Base-by-base conservation (phyloP, 2,113 vertebrate species). In the Eudorcas thomsonii region DNA sequence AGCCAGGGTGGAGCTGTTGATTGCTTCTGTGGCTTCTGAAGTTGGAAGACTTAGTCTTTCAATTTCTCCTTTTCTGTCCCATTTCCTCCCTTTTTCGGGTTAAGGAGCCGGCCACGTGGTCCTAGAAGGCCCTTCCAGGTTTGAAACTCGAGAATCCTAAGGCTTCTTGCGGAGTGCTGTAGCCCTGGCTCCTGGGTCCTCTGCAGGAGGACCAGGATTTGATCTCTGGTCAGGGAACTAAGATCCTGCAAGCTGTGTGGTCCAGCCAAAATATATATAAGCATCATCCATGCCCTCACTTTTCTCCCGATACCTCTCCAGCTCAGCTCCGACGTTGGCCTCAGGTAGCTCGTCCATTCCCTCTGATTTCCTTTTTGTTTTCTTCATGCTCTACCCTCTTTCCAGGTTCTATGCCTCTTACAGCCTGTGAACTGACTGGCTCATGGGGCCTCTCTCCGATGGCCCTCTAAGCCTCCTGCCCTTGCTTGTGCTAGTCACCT, bases 61-160 rank as follows among this genome's bases (percentile, higher is more conserved):
- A 6, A 2, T 33, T 81, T 96, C 80, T 94, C 57, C 83, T 93
- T 97, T 94, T 88, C 36, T 71, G 90, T 80, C 26, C 57, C 81
- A 60, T 91, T 97, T 95, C 71, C 90, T 95, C 92, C 64, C 80
- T 92, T 95, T 95, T 82, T 90, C 17, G 10, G 39, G 3, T 21
- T 4, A 80, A 50, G 55, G 62, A 81, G 45, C 6, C 0, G 0
- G 50, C 59, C 16, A 85, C n/a, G 4, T 89, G 45, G 59, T 36
- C 36, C 60, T 88, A 2, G 8, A 86, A 77, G 17, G 62, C 67
- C 23, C 83, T 96, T 90, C 62, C 17, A 84, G 45, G 57, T 54
- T 83, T n/a, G 62, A 90, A 93, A 93, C 62, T 86, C 8, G 54
- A 90, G 21, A 57, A 57, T 52, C 64, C 67, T 10, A 74, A 62